phyloP scores from a whole-genome alignment of 2,113 vertebrate genomes.

The Todiramphus chloris region DNA sequence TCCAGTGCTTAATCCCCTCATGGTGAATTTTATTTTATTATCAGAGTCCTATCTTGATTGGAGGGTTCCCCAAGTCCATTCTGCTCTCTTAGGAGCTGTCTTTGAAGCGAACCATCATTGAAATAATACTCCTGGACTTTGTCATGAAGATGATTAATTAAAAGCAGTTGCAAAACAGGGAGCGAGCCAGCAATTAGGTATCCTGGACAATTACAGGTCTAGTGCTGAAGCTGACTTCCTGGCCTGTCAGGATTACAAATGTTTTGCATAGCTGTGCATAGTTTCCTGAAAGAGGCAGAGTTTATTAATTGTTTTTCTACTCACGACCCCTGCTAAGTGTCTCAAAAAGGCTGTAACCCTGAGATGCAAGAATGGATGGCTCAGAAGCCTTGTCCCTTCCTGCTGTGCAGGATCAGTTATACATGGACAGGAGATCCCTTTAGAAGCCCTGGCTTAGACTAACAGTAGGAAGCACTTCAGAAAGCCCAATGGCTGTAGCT shows the following conservation, averaged over 20 bases:
- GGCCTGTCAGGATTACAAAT: background rate
- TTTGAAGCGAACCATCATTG: background rate
- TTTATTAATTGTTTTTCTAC: background rate
- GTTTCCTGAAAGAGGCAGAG: background rate
- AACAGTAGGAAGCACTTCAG: background rate
- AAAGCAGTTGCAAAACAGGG: background rate
- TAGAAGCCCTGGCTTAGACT: background rate
- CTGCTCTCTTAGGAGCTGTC: background rate
- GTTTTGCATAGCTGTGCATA: background rate
- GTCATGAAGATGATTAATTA: background rate
- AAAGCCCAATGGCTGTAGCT: background rate
- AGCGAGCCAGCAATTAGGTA: background rate
- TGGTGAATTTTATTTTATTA: background rate
- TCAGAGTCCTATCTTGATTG: background rate
- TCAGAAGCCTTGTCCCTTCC: background rate
- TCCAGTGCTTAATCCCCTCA: background rate
- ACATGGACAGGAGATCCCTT: background rate
- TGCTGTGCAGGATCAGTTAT: background rate
- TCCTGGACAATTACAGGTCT: background rate
- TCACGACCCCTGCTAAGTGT: background rate
- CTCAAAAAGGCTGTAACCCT: background rate
- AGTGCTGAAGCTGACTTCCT: constrained; percentile 1
- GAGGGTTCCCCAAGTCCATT: background rate
- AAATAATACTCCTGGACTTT: background rate
- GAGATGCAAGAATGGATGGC: background rate